phyloP scores from a whole-genome alignment of 1,140 invertebrate genomes.

The Drosophila dunni region DNA sequence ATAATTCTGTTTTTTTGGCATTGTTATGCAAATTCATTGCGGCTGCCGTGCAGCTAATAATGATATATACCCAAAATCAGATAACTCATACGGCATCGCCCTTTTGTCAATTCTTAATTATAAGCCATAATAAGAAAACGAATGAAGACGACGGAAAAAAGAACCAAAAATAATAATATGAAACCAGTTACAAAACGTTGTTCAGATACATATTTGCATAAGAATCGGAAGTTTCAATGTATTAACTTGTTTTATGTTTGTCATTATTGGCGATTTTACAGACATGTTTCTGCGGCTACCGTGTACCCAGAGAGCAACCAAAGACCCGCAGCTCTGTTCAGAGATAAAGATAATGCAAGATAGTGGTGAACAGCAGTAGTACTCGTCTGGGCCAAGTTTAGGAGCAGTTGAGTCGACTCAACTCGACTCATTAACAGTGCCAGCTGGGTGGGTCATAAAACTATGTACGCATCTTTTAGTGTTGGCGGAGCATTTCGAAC shows the following conservation, averaged over 20 bases:
- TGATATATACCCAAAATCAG: constrained; percentile 73
- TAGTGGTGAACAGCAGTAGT: not conserved
- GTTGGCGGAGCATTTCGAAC: constrained; percentile 38
- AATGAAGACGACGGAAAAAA: not conserved
- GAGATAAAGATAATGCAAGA: constrained; percentile 26
- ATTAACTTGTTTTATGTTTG: constrained; percentile 83
- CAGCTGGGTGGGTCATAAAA: constrained; percentile 58
- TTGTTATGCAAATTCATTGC: constrained; percentile 66
- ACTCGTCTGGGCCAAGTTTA: constrained; percentile 24
- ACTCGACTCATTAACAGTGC: constrained; percentile 64
- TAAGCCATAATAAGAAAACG: constrained; percentile 52
- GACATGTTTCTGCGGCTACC: constrained; percentile 68
- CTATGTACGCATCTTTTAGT: constrained; percentile 64
- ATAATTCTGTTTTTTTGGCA: constrained; percentile 35
- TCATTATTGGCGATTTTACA: constrained; percentile 82
- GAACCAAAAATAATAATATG: not conserved
- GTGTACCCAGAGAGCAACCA: constrained; percentile 33
- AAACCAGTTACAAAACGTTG: constrained; percentile 73
- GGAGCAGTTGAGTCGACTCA: constrained; percentile 25
- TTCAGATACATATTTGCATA: constrained; percentile 68
- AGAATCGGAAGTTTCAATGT: constrained; percentile 71
- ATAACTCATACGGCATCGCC: constrained; percentile 57
- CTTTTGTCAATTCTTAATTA: constrained; percentile 71
- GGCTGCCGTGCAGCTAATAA: constrained; percentile 57
- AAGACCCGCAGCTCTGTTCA: constrained; percentile 37